phyloP scores from a whole-genome alignment of 2,113 vertebrate genomes.

The Zosterops lateralis region DNA sequence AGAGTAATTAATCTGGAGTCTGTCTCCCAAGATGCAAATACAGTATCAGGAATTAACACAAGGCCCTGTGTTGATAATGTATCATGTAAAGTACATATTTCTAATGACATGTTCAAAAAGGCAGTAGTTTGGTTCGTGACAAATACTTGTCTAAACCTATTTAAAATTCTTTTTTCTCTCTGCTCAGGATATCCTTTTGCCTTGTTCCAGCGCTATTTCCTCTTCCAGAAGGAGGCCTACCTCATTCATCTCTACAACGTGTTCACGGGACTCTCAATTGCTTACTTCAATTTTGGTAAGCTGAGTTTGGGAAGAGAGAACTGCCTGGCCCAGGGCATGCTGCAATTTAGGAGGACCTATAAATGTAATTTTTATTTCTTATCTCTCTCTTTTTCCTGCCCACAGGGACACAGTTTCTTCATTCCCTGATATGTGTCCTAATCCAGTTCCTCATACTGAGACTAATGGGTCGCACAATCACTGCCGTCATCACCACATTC shows the following conservation, averaged over 20 bases:
- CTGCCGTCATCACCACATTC: constrained; percentile 85
- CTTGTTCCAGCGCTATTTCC: constrained; percentile 85
- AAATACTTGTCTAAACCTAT: neutral
- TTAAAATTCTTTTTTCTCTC: neutral
- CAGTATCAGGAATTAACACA: neutral
- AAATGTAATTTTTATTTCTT: neutral
- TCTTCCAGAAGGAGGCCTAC: constrained; percentile 88
- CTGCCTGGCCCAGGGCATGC: constrained; percentile 64
- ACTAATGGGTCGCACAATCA: constrained; percentile 94
- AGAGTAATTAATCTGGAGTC: neutral
- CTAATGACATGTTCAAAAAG: neutral
- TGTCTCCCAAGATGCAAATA: neutral
- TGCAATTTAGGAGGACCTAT: neutral
- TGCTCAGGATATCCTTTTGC: constrained; percentile 90
- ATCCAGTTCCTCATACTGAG: constrained; percentile 94
- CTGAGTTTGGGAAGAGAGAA: neutral
- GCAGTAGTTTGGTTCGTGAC: neutral
- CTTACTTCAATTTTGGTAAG: constrained; percentile 98
- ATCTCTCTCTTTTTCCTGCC: neutral
- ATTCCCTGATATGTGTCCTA: constrained; percentile 86
- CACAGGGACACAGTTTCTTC: constrained; percentile 86
- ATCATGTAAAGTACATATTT: neutral
- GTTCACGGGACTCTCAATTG: constrained; percentile 87
- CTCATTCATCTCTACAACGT: constrained; percentile 89
- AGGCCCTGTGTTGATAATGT: neutral